Base-by-base conservation (phyloP, 1,140 invertebrate species). In the Drosophila kepulauana region DNA sequence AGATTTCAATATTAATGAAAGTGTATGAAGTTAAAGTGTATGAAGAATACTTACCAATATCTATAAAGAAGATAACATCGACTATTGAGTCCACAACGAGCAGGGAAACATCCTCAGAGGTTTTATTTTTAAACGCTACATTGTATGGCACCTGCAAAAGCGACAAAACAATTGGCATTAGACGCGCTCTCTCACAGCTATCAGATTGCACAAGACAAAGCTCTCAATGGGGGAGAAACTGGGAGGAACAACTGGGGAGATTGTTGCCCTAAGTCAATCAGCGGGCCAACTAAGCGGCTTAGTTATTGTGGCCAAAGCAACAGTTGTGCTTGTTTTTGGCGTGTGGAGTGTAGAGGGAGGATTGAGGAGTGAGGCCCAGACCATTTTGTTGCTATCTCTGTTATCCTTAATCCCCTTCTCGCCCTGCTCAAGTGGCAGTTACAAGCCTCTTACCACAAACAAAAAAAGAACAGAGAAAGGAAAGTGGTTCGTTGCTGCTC, bases 21-120 rank as follows among this genome's bases (percentile, higher is more conserved):
- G 0, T 7, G 3, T 7, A 52, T 15, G 7, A 16, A 16, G 16
- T 10, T 38, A 10, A 10, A 8, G 7, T 11, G 6, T 7, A 7
- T 6, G 15, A 4, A 3, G 20, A 25, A 25, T 25, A 66, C 84
- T 91, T 78, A 92, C 92, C 92, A 93, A 99, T 99, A 94, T 99
- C 99, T 93, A 99, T 99, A 94, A 99, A 99, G 94, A 99, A 99
- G 90, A 99, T 98, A 64, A 99, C 99, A 94, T 99, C 99, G 75
- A 99, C 99, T 88, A 99, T 99, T 75, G 98, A 99, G 93, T 99
- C 98, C 91, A 99, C 98, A 78, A 99, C 98, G 69, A 99, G 95
- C 51, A 99, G 95, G 70, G 97, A 98, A 52, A 99, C 98, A 93
- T 99, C 98, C 94, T 99, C 99, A 93, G 98, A 98, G 67, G 98